A percentile compares a stretch with the other conserved stretches of the same genome.
These are phyloP conservation scores for Muscicapa adusta DNA, from an alignment of 2,113 vertebrate genomes.

Conservation along the genomic window DNA sequence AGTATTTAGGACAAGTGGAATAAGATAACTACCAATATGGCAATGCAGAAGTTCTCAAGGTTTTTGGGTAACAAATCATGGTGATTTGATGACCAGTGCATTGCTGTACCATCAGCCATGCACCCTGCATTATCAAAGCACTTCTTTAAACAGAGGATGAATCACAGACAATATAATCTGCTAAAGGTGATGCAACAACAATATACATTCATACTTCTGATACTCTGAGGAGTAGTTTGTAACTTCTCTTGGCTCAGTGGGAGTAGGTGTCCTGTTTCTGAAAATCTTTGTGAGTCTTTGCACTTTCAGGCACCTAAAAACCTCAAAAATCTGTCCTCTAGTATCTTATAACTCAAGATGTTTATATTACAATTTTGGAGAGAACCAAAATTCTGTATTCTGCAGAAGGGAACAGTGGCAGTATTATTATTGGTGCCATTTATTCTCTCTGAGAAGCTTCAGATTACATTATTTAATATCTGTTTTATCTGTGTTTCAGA, in stretches of 20 bases:
- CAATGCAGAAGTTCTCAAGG: not conserved
- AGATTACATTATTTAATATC: slow-evolving; percentile 55
- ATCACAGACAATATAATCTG: not conserved
- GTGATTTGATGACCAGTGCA: not conserved
- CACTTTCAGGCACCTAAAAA: not conserved
- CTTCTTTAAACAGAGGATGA: not conserved
- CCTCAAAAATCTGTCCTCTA: not conserved
- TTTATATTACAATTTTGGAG: not conserved
- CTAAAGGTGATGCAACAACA: not conserved
- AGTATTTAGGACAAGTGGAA: not conserved
- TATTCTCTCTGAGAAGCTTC: slow-evolving; percentile 17
- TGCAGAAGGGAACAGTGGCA: not conserved
- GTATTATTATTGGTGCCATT: slow-evolving; percentile 17
- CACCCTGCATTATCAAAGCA: not conserved
- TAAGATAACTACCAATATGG: not conserved
- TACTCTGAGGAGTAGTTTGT: not conserved
- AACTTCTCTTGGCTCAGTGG: not conserved
- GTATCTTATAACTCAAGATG: not conserved
- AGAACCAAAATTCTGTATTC: not conserved
- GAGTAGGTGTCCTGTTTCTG: not conserved
- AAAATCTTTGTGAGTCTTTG: not conserved
- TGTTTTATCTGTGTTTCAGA: slow-evolving; percentile 60
- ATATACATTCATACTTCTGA: not conserved
- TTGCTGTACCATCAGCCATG: not conserved
- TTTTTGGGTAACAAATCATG: not conserved